These are phyloP conservation scores for Piaya cayana DNA, from an alignment of 2,113 vertebrate species.

Conservation along the genomic window DNA sequence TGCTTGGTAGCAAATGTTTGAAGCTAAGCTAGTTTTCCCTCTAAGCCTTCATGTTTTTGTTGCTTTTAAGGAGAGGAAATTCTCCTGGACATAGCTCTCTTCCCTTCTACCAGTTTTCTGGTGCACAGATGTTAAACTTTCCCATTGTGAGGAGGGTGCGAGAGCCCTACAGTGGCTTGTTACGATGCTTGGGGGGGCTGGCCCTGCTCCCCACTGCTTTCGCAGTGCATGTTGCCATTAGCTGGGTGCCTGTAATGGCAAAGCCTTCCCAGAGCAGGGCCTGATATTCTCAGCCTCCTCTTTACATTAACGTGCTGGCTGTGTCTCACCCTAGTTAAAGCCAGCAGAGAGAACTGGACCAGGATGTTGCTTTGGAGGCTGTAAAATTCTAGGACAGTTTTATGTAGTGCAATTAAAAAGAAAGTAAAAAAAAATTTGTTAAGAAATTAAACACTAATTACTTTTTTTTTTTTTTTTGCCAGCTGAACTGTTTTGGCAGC, in stretches of 20 bases:
- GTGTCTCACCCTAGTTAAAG: slow-evolving; percentile 78
- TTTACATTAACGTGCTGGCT: slow-evolving; percentile 71
- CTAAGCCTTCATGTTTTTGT: neutral
- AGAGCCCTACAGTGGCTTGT: no score
- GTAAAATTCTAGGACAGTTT: slow-evolving; percentile 83
- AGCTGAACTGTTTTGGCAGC: slow-evolving; percentile 62
- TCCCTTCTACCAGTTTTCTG: rapidly evolving
- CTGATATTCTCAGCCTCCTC: neutral
- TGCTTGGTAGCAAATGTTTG: neutral
- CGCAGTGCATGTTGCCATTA: neutral
- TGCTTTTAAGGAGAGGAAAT: neutral
- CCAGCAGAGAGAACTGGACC: slow-evolving; percentile 75
- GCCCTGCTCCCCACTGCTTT: neutral
- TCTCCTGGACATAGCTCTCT: neutral
- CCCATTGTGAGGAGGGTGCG: rapidly evolving
- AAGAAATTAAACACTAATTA: slow-evolving; percentile 84
- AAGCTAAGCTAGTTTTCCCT: neutral
- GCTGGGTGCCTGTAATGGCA: slow-evolving; percentile 19
- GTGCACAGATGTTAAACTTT: neutral
- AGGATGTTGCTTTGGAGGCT: slow-evolving; percentile 70
- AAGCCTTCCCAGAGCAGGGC: slow-evolving; percentile 28
- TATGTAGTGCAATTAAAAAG: slow-evolving; percentile 82
- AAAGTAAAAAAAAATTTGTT: slow-evolving; percentile 76
- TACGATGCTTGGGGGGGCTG: neutral
- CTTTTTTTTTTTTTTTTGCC: slow-evolving; percentile 64